These are phyloP conservation scores for Aix galericulata DNA, from an alignment of 2,113 vertebrate genomes.

Conservation along the genomic window DNA sequence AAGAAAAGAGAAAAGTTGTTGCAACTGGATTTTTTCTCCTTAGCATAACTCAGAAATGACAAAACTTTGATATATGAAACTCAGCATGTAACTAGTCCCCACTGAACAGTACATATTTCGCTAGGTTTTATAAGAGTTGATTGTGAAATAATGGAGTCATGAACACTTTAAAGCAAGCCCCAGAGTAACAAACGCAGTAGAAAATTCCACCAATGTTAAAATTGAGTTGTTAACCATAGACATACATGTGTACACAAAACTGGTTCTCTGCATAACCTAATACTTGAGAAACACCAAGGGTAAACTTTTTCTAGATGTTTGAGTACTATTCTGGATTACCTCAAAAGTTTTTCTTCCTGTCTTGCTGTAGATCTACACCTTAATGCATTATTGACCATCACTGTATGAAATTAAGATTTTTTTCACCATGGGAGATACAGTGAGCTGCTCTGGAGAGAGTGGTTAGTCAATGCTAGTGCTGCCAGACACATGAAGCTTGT, in stretches of 20 bases:
- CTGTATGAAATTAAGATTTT: neutral
- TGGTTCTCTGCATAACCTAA: neutral
- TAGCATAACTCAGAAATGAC: neutral
- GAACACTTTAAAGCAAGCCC: neutral
- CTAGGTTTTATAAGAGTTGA: neutral
- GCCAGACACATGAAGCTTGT: neutral
- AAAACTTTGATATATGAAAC: slow-evolving; percentile 22
- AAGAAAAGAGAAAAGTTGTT: slow-evolving; percentile 31
- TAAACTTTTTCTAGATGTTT: neutral
- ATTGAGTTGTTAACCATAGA: neutral
- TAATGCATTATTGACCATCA: neutral
- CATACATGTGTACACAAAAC: neutral
- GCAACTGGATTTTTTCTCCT: neutral
- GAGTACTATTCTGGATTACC: neutral
- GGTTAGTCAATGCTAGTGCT: accelerated
- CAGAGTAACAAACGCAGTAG: neutral
- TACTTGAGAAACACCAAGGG: neutral
- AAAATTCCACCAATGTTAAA: neutral
- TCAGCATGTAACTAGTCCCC: neutral
- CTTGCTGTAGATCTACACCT: neutral
- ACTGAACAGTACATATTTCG: neutral
- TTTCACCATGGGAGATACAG: accelerated
- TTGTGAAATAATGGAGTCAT: slow-evolving; percentile 32
- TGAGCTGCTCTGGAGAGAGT: neutral
- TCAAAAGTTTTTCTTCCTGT: neutral